A percentile compares a stretch with the other conserved stretches of the same genome.
Evolutionary conservation across 2,888 invertebrate genomes (phyloP).

Genomic region (Herminia tarsipennalis): DNA sequence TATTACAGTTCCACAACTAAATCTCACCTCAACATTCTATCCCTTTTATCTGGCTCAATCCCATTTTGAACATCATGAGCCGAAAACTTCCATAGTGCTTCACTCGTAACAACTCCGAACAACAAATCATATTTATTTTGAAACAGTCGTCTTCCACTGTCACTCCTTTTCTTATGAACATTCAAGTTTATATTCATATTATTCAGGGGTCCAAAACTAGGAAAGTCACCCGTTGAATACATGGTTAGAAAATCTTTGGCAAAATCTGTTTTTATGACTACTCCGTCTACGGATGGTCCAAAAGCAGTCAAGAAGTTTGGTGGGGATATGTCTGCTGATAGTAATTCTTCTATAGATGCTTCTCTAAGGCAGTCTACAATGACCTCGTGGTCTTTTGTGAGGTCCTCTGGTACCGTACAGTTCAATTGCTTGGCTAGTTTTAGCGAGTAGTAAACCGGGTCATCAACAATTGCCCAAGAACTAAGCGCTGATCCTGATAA

Average conservation of each 20-base stretch:
- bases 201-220: slow-evolving; percentile 86
- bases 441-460: slow-evolving; percentile 92
- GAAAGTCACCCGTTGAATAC: slow-evolving; percentile 88
- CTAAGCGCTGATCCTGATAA: slow-evolving; percentile 95
- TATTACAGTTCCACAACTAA: too few relatives aligned
- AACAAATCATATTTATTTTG: slow-evolving; percentile 92
- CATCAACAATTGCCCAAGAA: slow-evolving; percentile 96
- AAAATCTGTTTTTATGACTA: slow-evolving; percentile 95
- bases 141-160: slow-evolving; percentile 85
- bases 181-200: slow-evolving; percentile 83
- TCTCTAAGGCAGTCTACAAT: slow-evolving; percentile 94
- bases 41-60: slow-evolving; percentile 94
- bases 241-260: slow-evolving; percentile 92
- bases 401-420: slow-evolving; percentile 92
- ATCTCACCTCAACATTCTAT: slow-evolving; percentile 89
- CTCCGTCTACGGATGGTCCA: slow-evolving; percentile 97
- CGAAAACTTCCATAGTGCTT: slow-evolving; percentile 96
- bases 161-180: slow-evolving; percentile 86
- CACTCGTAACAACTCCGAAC: slow-evolving; percentile 96
- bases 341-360: slow-evolving; percentile 89
- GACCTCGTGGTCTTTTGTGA: slow-evolving; percentile 92
- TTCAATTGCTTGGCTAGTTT: slow-evolving; percentile 93
- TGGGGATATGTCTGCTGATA: slow-evolving; percentile 91
- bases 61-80: slow-evolving; percentile 93
- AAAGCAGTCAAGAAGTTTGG: slow-evolving; percentile 95